Percentiles rank a stretch among this genome's conserved stretches.
Evolutionary conservation across 2,888 invertebrate genomes (phyloP).

Genomic region (Epinotia ramella): DNA sequence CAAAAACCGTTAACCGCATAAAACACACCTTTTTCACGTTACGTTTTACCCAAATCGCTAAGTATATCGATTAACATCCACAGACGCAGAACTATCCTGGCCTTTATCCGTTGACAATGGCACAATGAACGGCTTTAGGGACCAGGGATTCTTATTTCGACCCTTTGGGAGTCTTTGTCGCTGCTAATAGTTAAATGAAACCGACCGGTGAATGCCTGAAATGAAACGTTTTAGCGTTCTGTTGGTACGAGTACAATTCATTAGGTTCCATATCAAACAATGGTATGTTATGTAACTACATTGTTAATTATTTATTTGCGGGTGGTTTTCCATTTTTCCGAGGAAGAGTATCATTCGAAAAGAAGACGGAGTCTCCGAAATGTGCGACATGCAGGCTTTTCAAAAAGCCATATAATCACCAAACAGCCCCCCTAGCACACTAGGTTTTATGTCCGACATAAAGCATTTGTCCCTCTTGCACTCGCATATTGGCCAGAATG

Average conservation of each 20-base stretch:
- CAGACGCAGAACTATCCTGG: constrained; percentile 22
- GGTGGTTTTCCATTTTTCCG: not conserved
- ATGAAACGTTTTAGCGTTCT: constrained; percentile 7
- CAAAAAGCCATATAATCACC: no score
- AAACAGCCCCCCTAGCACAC: no score
- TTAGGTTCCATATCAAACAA: not conserved
- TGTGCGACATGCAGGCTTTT: no score
- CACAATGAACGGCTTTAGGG: constrained; percentile 31
- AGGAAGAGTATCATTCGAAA: no score
- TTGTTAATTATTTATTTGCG: not conserved
- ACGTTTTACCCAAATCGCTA: constrained; percentile 20
- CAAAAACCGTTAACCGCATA: constrained; percentile 18
- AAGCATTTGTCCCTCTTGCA: no score
- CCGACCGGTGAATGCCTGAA: constrained; percentile 20
- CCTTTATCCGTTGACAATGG: constrained; percentile 39
- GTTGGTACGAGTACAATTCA: not conserved
- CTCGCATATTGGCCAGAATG: no score
- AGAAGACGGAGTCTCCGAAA: no score
- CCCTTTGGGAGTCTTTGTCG: constrained; percentile 32
- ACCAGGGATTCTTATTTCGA: constrained; percentile 38
- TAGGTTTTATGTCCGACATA: no score
- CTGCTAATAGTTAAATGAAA: constrained; percentile 41
- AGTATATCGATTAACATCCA: constrained; percentile 37
- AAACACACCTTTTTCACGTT: constrained; percentile 19
- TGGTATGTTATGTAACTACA: not conserved